Evolutionary conservation across 2,797 vertebrate genomes (phyloP), one percentile per base, ranked within the genome.

Genomic region (Premnoplex brunnescens): DNA sequence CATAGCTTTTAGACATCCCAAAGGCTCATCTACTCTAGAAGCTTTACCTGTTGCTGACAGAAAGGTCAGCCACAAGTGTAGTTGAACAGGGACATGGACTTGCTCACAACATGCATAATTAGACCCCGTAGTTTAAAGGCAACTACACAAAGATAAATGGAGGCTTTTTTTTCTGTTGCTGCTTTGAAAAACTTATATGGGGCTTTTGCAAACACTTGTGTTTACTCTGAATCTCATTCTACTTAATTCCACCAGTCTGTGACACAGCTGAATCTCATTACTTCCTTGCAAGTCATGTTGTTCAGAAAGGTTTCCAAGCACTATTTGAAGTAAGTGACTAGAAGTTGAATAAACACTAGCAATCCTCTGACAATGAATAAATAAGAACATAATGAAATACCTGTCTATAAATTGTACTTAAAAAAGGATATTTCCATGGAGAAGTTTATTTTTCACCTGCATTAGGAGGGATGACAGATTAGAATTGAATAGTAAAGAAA

Each of bases 401-500:
- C 52, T 88, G 43, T 39, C 93, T 95, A 91, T 75, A 96, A 98
- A 97, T 91, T 94, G 80, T 78, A 90, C 71, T 93, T 97, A 91
- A 76, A 92, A 97, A 95, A 93, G 73, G 46, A 39, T 91, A 96
- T 96, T 97, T 96, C 88, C 91, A 91, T 74, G 44, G 73, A 82
- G 94, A 97, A 94, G 78, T 89, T 96, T 85, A 89, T 96, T 97
- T 96, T 97, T 92, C 96, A 91, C 39, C 94, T 96, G 72, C 75
- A 97, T 83, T 97, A 97, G 96, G 64, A 95, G 26, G 71, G 64
- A 91, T 82, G 84, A 97, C 87, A 95, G 71, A 95, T 80, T 82
- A 89, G 82, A 97, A 97, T 86, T 93, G 68, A 96, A 97, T 97
- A 97, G 69, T 68, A 92, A 95, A 94, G 73, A 95, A 96, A 95